Conservation (phyloP, 64 coral and sea anemone genomes). For the Actinia equina region DNA sequence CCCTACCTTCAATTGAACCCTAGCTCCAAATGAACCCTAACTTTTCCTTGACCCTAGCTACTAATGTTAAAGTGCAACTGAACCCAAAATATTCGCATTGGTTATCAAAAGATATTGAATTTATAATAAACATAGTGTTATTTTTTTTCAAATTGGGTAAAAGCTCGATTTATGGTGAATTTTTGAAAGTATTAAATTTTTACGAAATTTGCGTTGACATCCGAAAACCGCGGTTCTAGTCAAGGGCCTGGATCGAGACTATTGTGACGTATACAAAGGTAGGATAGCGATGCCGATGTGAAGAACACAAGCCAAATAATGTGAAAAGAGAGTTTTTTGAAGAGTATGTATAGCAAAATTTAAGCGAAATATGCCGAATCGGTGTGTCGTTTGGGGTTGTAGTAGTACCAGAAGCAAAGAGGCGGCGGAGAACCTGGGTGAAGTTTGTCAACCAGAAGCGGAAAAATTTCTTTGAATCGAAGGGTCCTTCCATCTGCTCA, state of each 20-base stretch:
- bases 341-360: not conserved
- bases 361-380: constrained; percentile 8
- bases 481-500: constrained; percentile 11
- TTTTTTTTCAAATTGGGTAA: no score
- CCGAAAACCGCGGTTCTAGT: not conserved
- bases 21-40: no score
- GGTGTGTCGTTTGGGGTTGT: constrained; percentile 25
- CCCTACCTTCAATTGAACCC: no score
- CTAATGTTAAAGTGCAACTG: no score
- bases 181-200: constrained; percentile 4
- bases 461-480: constrained; percentile 2
- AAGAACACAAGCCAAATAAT: not conserved
- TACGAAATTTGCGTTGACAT: not conserved
- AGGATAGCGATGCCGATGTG: not conserved
- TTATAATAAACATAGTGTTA: no score
- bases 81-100: no score
- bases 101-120: no score
- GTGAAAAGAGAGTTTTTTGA: not conserved
- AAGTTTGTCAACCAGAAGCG: not conserved
- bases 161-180: not conserved
- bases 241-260: not conserved
- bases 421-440: constrained; percentile 26
- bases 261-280: constrained; percentile 14
- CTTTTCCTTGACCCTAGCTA: no score
- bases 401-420: constrained; percentile 17